Evolutionary conservation across 2,113 vertebrate genomes (phyloP), one percentile per base, ranked within the genome.

Genomic region (Oreochromis spilurus): DNA sequence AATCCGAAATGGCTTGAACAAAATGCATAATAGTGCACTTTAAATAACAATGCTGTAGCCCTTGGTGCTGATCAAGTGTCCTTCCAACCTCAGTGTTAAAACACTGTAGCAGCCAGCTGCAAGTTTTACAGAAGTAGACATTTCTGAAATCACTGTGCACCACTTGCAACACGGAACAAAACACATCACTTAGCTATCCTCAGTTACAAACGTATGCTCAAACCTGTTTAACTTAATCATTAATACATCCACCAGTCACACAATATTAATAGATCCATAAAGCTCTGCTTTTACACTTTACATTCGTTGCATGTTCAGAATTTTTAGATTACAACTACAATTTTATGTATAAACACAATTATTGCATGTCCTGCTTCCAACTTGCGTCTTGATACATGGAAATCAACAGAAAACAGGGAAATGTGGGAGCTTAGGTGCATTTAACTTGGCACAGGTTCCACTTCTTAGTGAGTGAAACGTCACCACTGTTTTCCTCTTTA

Each of bases 81-180:
- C 58, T 40, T 26, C 40, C 13, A 6, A 24, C 26, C 19, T 43
- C 21, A 54, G 12, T 57, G 21, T 85, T 65, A n/a, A 13, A 79
- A 89, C 80, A 86, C 79, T 43, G 16, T 29, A 89, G 91, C 92
- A 93, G 88, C 90, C 85, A 91, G 84, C 89, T 94, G 88, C 86
- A 91, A 82, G 19, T 78, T 53, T 72, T 48, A 78, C 70, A 87
- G 24, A 4, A 21, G 24, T 12, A 38, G 21, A 13, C 4, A 85
- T 86, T 89, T 54, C 38, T 80, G 26, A 50, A 85, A 79, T 81
- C 26, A 79, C 16, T 43, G 45, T 52, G 38, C 24, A 83, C 7
- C 38, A 26, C 48, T 77, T 6, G 77, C 34, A 82, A 12, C 43
- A 77, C 21, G 8, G 24, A 85, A 79, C 43, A 81, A 89, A 89